A percentile compares a stretch with the other conserved stretches of the same genome.
Conservation (phyloP, 2,113 vertebrate genomes). For the Pygoscelis antarcticus region DNA sequence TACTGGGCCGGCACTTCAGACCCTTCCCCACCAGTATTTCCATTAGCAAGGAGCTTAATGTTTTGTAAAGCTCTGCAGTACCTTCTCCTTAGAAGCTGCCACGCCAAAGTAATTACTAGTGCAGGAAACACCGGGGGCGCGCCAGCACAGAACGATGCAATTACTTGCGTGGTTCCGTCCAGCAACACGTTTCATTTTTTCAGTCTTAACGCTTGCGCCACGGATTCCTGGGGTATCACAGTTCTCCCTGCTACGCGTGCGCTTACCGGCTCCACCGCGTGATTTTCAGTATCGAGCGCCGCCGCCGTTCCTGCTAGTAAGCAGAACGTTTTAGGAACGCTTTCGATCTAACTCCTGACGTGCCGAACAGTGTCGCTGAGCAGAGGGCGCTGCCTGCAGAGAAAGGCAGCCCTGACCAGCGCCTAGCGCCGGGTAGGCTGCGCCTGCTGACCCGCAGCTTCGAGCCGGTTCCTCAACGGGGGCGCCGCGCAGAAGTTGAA, state of each 20-base stretch:
- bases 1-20: slow-evolving; percentile 29
- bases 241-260: not conserved
- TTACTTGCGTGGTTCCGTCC: slow-evolving; percentile 6
- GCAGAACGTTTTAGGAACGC: no score
- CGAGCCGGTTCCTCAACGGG: not conserved
- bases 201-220: not conserved
- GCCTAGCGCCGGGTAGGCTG: not conserved
- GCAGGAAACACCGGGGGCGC: not conserved
- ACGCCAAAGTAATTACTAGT: slow-evolving; percentile 1
- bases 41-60: not conserved
- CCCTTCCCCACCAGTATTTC: slow-evolving; percentile 27
- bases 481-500: not conserved
- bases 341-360: no score
- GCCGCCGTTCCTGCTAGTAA: not conserved
- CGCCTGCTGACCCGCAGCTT: not conserved
- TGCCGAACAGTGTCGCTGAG: no score
- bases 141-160: not conserved
- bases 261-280: not conserved
- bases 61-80: not conserved
- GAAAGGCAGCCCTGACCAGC: no score
- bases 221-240: slow-evolving; percentile 23
- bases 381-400: no score
- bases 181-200: slow-evolving; percentile 7
- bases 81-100: not conserved
- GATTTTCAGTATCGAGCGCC: not conserved